Evolutionary conservation across 2,888 invertebrate genomes (phyloP).

Genomic region (Pachydiplax longipennis): DNA sequence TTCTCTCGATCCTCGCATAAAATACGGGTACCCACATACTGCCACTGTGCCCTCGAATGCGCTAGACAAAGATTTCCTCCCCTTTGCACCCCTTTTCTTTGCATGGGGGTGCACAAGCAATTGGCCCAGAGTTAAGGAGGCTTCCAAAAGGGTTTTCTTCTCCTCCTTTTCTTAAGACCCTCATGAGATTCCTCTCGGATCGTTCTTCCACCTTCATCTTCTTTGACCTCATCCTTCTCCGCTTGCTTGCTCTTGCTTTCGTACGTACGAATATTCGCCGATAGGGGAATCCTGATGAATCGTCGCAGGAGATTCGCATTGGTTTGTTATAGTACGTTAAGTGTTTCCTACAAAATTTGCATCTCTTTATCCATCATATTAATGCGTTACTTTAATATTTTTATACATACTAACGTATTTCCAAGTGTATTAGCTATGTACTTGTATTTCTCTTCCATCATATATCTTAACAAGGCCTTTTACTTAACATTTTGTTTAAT

Average conservation of each 20-base stretch:
- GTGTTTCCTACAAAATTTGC: no score
- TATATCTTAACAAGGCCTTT: no score
- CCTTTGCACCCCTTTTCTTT: neutral
- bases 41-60: neutral
- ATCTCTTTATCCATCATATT: no score
- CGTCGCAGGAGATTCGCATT: no score
- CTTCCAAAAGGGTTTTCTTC: neutral
- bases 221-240: neutral
- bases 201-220: neutral
- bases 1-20: neutral
- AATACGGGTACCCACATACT: constrained; percentile 31
- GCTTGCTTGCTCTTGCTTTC: neutral
- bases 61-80: neutral
- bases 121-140: neutral
- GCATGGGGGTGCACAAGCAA: constrained; percentile 18
- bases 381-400: no score
- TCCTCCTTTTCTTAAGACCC: constrained; percentile 15
- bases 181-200: neutral
- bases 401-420: no score
- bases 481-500: no score
- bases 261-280: neutral
- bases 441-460: no score
- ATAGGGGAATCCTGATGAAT: neutral
- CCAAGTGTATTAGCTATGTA: no score
- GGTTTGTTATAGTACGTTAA: no score